These are phyloP conservation scores for Stomatorhinus ivindoensis DNA, from an alignment of 2,113 vertebrate species.

Conservation along the genomic window DNA sequence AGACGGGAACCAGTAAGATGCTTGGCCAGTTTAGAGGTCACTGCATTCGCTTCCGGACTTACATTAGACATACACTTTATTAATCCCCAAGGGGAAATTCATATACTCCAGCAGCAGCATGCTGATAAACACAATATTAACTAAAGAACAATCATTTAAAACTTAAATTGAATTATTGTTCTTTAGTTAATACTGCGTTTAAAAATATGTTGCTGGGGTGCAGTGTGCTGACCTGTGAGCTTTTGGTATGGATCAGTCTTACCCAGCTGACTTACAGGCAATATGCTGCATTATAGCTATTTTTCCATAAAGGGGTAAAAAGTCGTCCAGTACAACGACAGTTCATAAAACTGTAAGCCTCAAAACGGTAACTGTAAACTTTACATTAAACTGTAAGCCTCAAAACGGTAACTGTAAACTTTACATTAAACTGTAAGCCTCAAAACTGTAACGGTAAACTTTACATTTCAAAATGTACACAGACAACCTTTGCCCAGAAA, in stretches of 20 bases:
- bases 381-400: background rate
- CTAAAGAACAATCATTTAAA: no score
- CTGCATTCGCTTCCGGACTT: no score
- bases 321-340: background rate
- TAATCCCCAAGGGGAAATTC: no score
- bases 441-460: no score
- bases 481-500: background rate
- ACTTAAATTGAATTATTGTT: no score
- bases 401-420: background rate
- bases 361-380: background rate
- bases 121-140: no score
- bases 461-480: background rate
- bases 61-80: no score
- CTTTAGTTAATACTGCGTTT: no score
- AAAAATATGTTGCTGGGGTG: no score
- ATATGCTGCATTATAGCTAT: background rate
- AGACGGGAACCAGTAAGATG: background rate
- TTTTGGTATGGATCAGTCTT: background rate
- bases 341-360: background rate
- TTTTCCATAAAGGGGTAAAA: background rate
- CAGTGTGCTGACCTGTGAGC: background rate
- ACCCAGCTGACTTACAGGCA: background rate
- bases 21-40: background rate
- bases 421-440: background rate
- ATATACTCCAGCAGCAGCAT: no score